These are phyloP conservation scores for Heptranchias perlo DNA, from an alignment of 2,113 vertebrate genomes.

Conservation along the genomic window DNA sequence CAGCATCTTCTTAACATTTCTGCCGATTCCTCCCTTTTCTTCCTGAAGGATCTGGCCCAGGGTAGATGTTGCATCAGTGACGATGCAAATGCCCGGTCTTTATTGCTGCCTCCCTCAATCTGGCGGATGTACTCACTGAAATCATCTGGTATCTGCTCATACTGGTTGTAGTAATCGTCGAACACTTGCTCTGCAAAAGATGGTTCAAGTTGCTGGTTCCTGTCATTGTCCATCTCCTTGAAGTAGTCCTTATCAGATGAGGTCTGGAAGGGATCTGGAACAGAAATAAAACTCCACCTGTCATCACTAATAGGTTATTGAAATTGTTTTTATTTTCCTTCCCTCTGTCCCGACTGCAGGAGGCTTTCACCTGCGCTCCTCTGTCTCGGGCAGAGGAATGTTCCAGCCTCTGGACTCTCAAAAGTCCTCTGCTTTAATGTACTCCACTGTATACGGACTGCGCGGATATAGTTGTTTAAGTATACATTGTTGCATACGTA, in stretches of 20 bases:
- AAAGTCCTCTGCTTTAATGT: not conserved
- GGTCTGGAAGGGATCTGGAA: slow-evolving; percentile 54
- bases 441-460: not conserved
- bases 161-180: slow-evolving; percentile 51
- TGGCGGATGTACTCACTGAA: slow-evolving; percentile 44
- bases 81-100: slow-evolving; percentile 38
- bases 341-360: not conserved
- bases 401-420: not conserved
- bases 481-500: not conserved
- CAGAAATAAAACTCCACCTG: not conserved
- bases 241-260: slow-evolving; percentile 41
- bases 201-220: slow-evolving; percentile 43
- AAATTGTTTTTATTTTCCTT: not conserved
- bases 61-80: slow-evolving; percentile 38
- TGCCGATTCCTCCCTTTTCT: slow-evolving; percentile 66
- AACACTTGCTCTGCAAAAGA: slow-evolving; percentile 44
- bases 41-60: slow-evolving; percentile 52
- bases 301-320: not conserved
- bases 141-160: slow-evolving; percentile 41
- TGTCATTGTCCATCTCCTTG: slow-evolving; percentile 44
- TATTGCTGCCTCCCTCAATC: slow-evolving; percentile 43
- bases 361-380: not conserved
- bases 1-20: slow-evolving; percentile 78
- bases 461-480: not conserved
- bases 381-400: not conserved